Percentiles rank a stretch among this genome's conserved stretches.
Conservation (phyloP, 1,140 invertebrate genomes). For the Euura lappo region DNA sequence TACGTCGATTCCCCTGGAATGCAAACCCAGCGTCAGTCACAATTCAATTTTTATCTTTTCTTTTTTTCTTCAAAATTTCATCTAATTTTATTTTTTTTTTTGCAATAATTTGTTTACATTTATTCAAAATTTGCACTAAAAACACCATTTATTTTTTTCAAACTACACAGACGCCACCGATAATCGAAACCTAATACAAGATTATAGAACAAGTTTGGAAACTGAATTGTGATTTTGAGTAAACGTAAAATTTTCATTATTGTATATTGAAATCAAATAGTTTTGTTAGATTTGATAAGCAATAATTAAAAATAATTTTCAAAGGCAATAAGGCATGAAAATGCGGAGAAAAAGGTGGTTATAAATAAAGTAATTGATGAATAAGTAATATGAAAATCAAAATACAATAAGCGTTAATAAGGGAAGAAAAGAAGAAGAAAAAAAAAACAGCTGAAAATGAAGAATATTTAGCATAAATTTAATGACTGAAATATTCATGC, state of each 20-base stretch:
- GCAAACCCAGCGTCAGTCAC: conserved; percentile 51
- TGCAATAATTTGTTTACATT: background rate
- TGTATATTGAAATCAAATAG: background rate
- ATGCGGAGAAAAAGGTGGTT: background rate
- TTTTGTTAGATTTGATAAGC: background rate
- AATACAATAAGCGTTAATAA: background rate
- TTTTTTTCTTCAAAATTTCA: background rate
- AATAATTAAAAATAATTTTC: background rate
- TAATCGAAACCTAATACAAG: background rate
- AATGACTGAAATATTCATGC: background rate
- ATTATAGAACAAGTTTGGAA: background rate
- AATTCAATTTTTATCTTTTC: background rate
- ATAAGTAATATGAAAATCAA: background rate
- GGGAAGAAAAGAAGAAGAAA: background rate
- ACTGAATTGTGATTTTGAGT: background rate
- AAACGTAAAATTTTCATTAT: background rate
- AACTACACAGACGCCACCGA: background rate
- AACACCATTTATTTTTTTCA: background rate
- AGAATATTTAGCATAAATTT: background rate
- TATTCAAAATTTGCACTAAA: background rate
- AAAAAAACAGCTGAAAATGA: background rate
- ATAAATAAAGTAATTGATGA: background rate
- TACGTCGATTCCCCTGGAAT: conserved; percentile 60
- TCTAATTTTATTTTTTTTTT: background rate
- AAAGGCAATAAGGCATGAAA: background rate